Evolutionary conservation across 35 echinoderm and acorn worm species (phyloP).

Genomic region (Stichopus chloronotus): DNA sequence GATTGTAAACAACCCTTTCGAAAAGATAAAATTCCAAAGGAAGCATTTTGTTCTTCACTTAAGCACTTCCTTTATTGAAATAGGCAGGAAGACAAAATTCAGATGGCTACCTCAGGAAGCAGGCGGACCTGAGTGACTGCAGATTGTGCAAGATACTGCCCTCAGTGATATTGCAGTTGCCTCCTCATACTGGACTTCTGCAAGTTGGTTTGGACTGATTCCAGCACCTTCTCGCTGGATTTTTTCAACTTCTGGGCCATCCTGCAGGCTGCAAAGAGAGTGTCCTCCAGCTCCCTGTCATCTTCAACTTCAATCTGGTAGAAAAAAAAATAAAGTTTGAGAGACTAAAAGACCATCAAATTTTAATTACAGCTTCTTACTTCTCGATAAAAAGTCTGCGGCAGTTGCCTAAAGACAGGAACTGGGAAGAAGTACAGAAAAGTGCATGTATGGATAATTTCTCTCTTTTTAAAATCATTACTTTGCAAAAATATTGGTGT

Average conservation of each 20-base stretch:
- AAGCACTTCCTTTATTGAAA: no score
- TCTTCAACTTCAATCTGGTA: not conserved
- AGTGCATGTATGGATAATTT: not conserved
- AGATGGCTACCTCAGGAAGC: no score
- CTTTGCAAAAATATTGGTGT: not conserved
- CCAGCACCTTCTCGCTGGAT: conserved; percentile 33
- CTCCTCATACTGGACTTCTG: conserved; percentile 3
- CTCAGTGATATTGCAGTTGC: conserved; percentile 20
- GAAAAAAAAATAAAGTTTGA: not conserved
- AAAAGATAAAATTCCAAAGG: no score
- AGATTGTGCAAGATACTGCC: not conserved
- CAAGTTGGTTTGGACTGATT: conserved; percentile 26
- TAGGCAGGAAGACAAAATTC: no score
- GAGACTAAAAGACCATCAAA: not conserved
- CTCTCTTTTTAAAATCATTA: not conserved
- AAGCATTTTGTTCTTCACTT: no score
- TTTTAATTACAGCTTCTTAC: not conserved
- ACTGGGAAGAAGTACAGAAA: not conserved
- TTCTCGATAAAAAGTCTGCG: not conserved
- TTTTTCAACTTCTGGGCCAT: conserved; percentile 45
- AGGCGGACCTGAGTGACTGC: no score
- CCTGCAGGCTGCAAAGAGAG: conserved; percentile 22
- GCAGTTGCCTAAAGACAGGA: not conserved
- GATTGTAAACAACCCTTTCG: no score
- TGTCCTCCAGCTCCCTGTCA: conserved; percentile 16